phyloP scores from a whole-genome alignment of 1,140 invertebrate species.

The Ephestia elutella region DNA sequence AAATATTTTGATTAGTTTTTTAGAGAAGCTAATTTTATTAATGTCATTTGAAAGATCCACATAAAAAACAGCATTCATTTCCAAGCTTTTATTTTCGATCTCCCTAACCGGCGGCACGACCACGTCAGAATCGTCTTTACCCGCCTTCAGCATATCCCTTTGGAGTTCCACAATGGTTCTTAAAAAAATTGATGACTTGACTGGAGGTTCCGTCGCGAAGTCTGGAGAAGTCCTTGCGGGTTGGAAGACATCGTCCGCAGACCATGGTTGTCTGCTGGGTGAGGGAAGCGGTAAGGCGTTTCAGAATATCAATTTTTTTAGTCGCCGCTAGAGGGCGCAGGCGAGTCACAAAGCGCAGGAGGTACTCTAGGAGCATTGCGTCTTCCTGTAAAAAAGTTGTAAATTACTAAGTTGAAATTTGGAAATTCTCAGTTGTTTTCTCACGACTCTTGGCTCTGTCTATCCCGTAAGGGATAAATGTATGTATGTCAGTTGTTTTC shows the following conservation, averaged over 20 bases:
- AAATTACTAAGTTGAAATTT: no score
- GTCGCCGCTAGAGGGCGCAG: slow-evolving; percentile 77
- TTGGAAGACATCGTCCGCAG: slow-evolving; percentile 73
- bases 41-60: background rate
- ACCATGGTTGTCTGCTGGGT: slow-evolving; percentile 79
- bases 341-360: slow-evolving; percentile 81
- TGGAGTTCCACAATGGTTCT: slow-evolving; percentile 56
- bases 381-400: slow-evolving; percentile 72
- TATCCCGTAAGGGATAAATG: no score
- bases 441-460: no score
- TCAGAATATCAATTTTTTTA: slow-evolving; percentile 76
- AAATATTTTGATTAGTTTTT: no score
- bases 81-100: slow-evolving; percentile 59
- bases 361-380: slow-evolving; percentile 81
- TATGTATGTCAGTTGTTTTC: no score
- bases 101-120: slow-evolving; percentile 41
- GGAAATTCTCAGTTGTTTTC: no score
- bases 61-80: slow-evolving; percentile 37
- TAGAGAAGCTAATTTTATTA: no score
- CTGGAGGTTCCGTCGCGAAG: slow-evolving; percentile 55
- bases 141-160: slow-evolving; percentile 53
- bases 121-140: slow-evolving; percentile 54
- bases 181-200: slow-evolving; percentile 55
- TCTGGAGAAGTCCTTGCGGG: slow-evolving; percentile 45
- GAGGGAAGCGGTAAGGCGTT: slow-evolving; percentile 77